A percentile compares a stretch with the other conserved stretches of the same genome.
These are phyloP conservation scores for Pantherophis alleghaniensis DNA, from an alignment of 2,797 vertebrate genomes.

Conservation along the genomic window DNA sequence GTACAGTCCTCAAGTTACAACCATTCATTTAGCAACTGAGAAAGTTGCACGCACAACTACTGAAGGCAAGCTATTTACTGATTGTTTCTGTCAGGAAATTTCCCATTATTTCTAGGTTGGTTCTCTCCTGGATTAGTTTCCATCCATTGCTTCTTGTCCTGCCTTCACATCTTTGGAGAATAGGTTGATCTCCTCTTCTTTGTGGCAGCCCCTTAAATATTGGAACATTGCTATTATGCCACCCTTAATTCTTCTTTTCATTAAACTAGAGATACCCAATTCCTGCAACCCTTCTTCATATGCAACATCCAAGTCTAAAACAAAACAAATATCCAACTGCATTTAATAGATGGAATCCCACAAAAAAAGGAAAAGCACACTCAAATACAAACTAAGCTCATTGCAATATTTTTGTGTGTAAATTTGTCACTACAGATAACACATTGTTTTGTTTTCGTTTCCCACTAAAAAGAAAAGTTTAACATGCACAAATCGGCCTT, in stretches of 20 bases:
- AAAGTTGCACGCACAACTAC: background rate
- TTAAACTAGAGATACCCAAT: background rate
- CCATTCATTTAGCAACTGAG: background rate
- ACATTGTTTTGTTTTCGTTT: background rate
- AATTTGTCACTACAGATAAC: background rate
- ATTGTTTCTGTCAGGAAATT: background rate
- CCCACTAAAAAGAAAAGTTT: background rate
- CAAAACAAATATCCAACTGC: background rate
- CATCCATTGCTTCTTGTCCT: background rate
- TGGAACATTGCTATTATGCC: background rate
- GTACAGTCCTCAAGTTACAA: background rate
- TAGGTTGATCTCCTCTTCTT: background rate
- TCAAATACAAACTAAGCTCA: background rate
- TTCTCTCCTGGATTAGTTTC: background rate
- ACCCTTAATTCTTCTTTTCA: background rate
- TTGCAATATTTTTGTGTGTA: background rate
- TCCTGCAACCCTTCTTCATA: background rate
- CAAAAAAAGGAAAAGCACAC: background rate
- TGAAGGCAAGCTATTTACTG: background rate
- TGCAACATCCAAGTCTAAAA: background rate
- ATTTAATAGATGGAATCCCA: background rate
- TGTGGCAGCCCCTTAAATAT: background rate
- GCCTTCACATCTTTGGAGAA: background rate
- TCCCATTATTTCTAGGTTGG: background rate
- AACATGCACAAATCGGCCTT: background rate